phyloP scores from a whole-genome alignment of 2,888 invertebrate genomes.

The Leptopilina drosophilae region DNA sequence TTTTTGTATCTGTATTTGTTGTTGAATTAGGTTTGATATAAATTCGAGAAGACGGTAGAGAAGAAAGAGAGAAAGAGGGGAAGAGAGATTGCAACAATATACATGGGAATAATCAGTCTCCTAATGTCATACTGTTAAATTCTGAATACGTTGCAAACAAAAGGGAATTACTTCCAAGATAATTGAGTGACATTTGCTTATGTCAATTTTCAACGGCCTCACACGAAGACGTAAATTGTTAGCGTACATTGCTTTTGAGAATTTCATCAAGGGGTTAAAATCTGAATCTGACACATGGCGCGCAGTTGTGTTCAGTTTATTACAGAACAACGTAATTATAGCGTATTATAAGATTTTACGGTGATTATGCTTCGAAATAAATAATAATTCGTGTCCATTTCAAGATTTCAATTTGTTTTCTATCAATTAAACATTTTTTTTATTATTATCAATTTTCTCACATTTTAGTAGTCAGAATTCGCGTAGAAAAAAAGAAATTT shows the following conservation, averaged over 20 bases:
- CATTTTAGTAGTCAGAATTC: too few relatives aligned
- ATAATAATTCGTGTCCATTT: background rate
- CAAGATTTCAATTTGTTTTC: background rate
- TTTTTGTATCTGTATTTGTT: too few relatives aligned
- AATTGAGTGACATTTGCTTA: conserved; percentile 24
- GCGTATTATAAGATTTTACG: conserved; percentile 43
- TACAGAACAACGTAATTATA: conserved; percentile 54
- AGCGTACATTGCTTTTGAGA: background rate
- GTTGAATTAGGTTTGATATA: too few relatives aligned
- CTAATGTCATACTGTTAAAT: too few relatives aligned
- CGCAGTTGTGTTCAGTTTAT: conserved; percentile 41
- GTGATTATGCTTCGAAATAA: background rate
- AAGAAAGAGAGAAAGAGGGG: too few relatives aligned
- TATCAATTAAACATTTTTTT: too few relatives aligned
- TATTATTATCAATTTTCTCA: too few relatives aligned
- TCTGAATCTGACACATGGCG: conserved; percentile 19
- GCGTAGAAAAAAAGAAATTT: too few relatives aligned
- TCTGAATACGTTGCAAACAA: too few relatives aligned
- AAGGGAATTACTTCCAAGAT: background rate
- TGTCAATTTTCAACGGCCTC: conserved; percentile 16
- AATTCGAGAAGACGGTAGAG: too few relatives aligned
- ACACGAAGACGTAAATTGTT: conserved; percentile 14
- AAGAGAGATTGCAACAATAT: too few relatives aligned
- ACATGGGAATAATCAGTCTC: too few relatives aligned
- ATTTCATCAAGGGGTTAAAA: conserved; percentile 19